Percentiles rank a stretch among this genome's conserved stretches.
These are phyloP conservation scores for Oncorhynchus kisutch DNA, from an alignment of 2,113 vertebrate species.

Conservation along the genomic window DNA sequence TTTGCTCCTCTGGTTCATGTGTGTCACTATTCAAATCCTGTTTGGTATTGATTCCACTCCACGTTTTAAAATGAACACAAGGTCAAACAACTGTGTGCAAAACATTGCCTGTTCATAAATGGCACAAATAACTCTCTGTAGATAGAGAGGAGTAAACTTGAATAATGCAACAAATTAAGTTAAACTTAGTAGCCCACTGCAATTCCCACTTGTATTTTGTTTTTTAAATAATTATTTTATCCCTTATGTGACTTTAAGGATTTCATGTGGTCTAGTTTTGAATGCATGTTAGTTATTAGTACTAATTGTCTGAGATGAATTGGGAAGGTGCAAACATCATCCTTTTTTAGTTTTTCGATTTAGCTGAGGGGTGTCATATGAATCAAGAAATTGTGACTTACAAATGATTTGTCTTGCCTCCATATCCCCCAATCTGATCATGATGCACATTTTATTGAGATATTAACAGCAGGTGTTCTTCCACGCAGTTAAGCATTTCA, in stretches of 20 bases:
- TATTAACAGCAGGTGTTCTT: background rate
- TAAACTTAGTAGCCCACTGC: background rate
- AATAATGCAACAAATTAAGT: constrained; percentile 32
- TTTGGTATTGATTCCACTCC: background rate
- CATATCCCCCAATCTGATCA: background rate
- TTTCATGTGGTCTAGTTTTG: background rate
- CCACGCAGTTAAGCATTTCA: background rate
- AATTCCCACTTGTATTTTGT: background rate
- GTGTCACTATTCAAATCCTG: background rate
- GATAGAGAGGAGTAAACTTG: constrained; percentile 13
- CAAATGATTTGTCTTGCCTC: background rate
- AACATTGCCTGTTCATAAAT: constrained; percentile 9
- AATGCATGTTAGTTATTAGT: background rate
- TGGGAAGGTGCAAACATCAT: no score
- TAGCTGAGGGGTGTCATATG: no score
- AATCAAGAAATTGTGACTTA: background rate
- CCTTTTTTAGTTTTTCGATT: no score
- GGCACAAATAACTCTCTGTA: constrained; percentile 9
- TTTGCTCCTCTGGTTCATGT: background rate
- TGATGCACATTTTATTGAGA: background rate
- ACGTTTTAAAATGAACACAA: background rate
- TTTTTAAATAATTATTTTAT: background rate
- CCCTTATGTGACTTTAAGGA: background rate
- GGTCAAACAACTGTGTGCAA: constrained; percentile 1
- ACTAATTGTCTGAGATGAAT: background rate